Evolutionary conservation across 2,888 invertebrate genomes (phyloP), one percentile per base, ranked within the genome.

Genomic region (Steinernema carpocapsae): DNA sequence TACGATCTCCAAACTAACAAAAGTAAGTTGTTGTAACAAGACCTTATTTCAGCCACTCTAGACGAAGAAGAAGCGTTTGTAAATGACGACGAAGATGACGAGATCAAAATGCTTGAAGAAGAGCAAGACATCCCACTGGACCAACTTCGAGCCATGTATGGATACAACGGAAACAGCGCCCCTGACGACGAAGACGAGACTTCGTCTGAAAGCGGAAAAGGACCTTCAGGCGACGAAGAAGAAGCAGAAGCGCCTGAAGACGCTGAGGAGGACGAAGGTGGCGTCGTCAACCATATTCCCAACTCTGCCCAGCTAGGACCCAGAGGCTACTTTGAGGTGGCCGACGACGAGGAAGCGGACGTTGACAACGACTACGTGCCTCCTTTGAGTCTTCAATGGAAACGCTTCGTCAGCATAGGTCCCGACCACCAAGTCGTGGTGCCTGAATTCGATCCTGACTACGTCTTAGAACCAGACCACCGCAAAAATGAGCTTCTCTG

Each of bases 191-290:
- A 77, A 51, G 76, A 76, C 2, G 51, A 72, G 29, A 19, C 24
- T 2, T 51, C 51, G 71, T 17, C 17, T 12, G 24, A 59, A 51
- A 74, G 48, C 4, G 75, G 59, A n/a, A 70, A 56, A 19, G 29
- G 32, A 4, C 74, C 71, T n/a, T 75, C 72, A 17, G 79, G 76
- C 29, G 79, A 75, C 43, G 74, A 76, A n/a, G 80, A 79, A 52
- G 80, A 74, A n/a, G 82, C 77, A n/a, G 75, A 77, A 46, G 48
- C 71, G n/a, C 78, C 78, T 17, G 52, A 78, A 37, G 71, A 42
- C 12, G 92, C 91, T 73, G 91, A 92, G 81, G 92, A 92, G 82
- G 95, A 95, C 24, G 71, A 45, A 43, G 74, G 43, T 22, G 32
- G 42, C 12, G 17, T 74, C 6, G 43, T 45, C 22, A 42, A 12